Evolutionary conservation across 2,888 invertebrate species (phyloP).

Genomic region (Girardia tigrina): DNA sequence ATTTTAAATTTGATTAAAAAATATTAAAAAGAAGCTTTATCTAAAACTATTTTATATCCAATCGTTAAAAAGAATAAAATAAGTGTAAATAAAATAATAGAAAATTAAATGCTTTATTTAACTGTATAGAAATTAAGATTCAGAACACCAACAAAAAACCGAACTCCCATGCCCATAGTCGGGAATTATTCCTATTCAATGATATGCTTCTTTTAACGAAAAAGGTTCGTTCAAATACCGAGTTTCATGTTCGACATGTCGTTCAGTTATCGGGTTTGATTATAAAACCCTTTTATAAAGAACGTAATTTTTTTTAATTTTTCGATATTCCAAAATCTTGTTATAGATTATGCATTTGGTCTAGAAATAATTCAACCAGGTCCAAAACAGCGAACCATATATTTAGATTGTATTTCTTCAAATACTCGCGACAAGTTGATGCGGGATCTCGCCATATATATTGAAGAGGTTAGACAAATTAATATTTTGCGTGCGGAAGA

Average conservation of each 20-base stretch:
- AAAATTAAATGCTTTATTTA: no score
- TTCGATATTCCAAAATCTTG: neutral
- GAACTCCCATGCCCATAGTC: neutral
- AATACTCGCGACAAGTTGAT: neutral
- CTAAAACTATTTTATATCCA: no score
- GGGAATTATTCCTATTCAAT: neutral
- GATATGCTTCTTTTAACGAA: neutral
- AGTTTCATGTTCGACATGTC: neutral
- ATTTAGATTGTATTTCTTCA: neutral
- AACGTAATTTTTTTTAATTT: neutral
- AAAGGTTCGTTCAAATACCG: neutral
- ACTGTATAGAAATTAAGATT: no score
- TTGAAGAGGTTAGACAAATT: neutral
- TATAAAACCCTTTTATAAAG: neutral
- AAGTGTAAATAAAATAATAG: no score
- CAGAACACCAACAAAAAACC: neutral
- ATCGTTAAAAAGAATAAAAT: no score
- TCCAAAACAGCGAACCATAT: neutral
- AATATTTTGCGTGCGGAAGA: neutral
- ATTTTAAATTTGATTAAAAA: no score
- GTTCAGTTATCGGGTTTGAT: neutral
- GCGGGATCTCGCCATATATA: neutral
- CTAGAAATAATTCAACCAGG: neutral
- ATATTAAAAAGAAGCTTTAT: no score
- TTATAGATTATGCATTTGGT: neutral